These are phyloP conservation scores for Leptopilina clavipes DNA, from an alignment of 1,140 invertebrate genomes.

Conservation along the genomic window DNA sequence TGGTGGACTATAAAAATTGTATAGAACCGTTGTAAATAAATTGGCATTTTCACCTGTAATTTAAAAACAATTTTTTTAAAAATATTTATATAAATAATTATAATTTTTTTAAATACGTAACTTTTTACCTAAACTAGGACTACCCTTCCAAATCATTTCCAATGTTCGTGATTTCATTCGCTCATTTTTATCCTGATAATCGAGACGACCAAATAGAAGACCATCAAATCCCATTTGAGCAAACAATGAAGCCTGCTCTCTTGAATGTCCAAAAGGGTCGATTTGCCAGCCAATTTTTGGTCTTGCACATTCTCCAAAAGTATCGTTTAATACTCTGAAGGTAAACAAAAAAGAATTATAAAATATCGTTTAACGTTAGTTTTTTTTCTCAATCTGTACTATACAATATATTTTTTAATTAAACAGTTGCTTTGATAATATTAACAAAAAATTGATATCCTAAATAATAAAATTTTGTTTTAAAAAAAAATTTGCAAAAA, in stretches of 20 bases:
- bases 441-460: no score
- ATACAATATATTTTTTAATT: no score
- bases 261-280: slow-evolving; percentile 93
- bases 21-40: slow-evolving; percentile 84
- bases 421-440: no score
- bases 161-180: slow-evolving; percentile 80
- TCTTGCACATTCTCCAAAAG: slow-evolving; percentile 87
- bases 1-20: slow-evolving; percentile 88
- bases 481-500: no score
- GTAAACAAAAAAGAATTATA: background rate
- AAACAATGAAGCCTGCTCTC: slow-evolving; percentile 91
- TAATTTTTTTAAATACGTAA: background rate
- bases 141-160: slow-evolving; percentile 91
- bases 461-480: no score
- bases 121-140: slow-evolving; percentile 78
- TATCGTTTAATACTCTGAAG: slow-evolving; percentile 83
- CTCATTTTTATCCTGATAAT: slow-evolving; percentile 87
- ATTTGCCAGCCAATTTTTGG: slow-evolving; percentile 94
- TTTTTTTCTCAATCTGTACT: no score
- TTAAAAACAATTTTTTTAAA: background rate
- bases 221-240: slow-evolving; percentile 91
- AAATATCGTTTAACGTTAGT: no score
- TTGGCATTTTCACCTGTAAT: slow-evolving; percentile 76
- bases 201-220: slow-evolving; percentile 90
- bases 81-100: no score